phyloP scores from a whole-genome alignment of 1,140 invertebrate species.

The Aricia agestis region DNA sequence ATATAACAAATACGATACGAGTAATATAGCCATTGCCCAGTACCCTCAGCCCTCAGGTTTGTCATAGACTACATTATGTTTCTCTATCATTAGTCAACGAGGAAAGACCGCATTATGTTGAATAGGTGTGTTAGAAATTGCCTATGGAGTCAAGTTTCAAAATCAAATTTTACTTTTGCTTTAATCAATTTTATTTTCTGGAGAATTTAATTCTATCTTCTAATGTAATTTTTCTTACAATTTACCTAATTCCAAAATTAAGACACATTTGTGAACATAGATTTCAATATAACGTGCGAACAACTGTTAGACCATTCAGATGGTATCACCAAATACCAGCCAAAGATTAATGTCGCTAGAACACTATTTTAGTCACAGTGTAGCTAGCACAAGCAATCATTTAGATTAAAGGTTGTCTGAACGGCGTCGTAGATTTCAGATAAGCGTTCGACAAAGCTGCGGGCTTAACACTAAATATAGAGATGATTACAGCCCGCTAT shows the following conservation, averaged over 20 bases:
- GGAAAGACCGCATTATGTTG: too few species aligned
- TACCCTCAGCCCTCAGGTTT: too few species aligned
- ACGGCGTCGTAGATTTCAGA: slow-evolving; percentile 32
- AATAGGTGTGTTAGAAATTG: too few species aligned
- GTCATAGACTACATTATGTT: too few species aligned
- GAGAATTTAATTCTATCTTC: too few species aligned
- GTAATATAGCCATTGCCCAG: too few species aligned
- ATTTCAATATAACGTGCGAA: not conserved
- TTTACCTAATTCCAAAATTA: not conserved
- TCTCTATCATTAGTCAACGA: too few species aligned
- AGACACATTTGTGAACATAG: not conserved
- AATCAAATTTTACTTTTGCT: too few species aligned
- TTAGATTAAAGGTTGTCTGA: slow-evolving; percentile 50
- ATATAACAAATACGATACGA: too few species aligned
- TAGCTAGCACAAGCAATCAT: slow-evolving; percentile 36
- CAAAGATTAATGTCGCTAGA: slow-evolving; percentile 9
- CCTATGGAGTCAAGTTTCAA: too few species aligned
- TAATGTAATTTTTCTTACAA: too few species aligned
- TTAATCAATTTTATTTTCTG: too few species aligned
- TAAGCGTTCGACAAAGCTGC: slow-evolving; percentile 33
- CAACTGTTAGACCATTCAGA: slow-evolving; percentile 6
- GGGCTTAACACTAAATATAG: slow-evolving; percentile 16
- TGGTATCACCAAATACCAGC: slow-evolving; percentile 6
- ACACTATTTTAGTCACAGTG: slow-evolving; percentile 12
- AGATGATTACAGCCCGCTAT: slow-evolving; percentile 7